Evolutionary conservation across 2,888 invertebrate genomes (phyloP).

Genomic region (Erebia ligea): DNA sequence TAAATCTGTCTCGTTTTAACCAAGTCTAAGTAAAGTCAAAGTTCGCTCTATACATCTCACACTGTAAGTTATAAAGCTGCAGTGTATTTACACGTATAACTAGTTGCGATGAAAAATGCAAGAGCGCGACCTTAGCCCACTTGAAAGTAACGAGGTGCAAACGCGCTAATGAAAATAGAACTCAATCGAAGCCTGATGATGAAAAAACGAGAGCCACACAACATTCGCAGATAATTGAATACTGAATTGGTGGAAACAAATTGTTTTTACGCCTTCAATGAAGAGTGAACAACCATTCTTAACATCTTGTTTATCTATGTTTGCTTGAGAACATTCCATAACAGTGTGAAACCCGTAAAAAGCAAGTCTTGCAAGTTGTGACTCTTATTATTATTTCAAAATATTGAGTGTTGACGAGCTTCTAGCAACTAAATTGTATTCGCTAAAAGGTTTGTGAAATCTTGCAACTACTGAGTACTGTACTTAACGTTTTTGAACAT

Average conservation of each 20-base stretch:
- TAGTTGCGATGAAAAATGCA: constrained; percentile 66
- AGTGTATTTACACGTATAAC: constrained; percentile 45
- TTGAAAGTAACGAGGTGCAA: constrained; percentile 51
- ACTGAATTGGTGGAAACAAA: constrained; percentile 12
- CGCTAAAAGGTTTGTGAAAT: constrained; percentile 17
- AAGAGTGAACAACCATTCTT: constrained; percentile 22
- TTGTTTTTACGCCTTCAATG: constrained; percentile 20
- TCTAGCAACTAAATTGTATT: constrained; percentile 32
- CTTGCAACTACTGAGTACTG: neutral
- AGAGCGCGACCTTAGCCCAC: constrained; percentile 73
- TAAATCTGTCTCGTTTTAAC: no score
- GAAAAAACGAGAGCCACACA: constrained; percentile 11
- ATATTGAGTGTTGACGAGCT: constrained; percentile 41
- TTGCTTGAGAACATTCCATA: constrained; percentile 38
- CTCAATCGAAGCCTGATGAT: constrained; percentile 17
- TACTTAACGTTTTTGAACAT: neutral
- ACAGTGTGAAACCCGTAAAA: constrained; percentile 47
- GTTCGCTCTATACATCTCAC: no score
- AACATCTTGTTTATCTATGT: constrained; percentile 10
- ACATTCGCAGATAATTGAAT: constrained; percentile 30
- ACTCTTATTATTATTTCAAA: constrained; percentile 56
- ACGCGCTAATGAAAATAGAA: constrained; percentile 35
- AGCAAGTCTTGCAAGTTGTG: constrained; percentile 43
- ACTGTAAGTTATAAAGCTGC: constrained; percentile 41
- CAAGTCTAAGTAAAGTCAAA: no score